Conservation (phyloP, 2,888 invertebrate genomes). For the Ganaspis brasiliensis region DNA sequence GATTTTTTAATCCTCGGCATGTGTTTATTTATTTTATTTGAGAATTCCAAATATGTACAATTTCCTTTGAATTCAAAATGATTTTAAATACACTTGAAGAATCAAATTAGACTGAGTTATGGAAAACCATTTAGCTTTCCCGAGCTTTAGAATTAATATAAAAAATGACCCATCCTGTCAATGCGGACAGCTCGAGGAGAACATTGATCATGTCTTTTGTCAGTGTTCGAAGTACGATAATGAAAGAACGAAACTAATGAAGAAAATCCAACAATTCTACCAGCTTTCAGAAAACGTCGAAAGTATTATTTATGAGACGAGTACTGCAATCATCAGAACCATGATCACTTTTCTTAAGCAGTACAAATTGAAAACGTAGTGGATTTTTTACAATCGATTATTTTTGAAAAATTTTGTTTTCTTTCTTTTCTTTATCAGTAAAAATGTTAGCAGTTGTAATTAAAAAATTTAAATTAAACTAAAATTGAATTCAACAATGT, state of each 20-base stretch:
- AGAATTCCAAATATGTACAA: too few species aligned
- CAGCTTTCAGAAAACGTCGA: not conserved
- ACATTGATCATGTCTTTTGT: conserved; percentile 46
- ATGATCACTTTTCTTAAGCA: not conserved
- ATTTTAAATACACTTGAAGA: too few species aligned
- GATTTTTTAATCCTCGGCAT: too few species aligned
- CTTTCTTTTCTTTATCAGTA: too few species aligned
- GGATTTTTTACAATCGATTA: too few species aligned
- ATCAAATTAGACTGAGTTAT: too few species aligned
- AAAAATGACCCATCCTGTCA: conserved; percentile 1
- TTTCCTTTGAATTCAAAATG: too few species aligned
- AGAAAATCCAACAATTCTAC: not conserved
- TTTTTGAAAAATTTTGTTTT: too few species aligned
- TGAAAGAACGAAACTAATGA: not conserved
- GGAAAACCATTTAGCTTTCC: conserved; percentile 11
- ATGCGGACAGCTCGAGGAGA: conserved; percentile 31
- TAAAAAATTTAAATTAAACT: too few species aligned
- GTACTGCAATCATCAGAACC: not conserved
- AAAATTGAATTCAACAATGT: too few species aligned
- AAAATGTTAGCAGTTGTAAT: too few species aligned
- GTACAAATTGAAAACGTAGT: not conserved
- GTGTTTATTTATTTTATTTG: too few species aligned
- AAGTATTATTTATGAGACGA: not conserved
- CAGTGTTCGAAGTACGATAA: conserved; percentile 30
- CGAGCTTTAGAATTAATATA: conserved; percentile 45